Evolutionary conservation across 2,797 vertebrate genomes (phyloP).

Genomic region (Anas acuta): DNA sequence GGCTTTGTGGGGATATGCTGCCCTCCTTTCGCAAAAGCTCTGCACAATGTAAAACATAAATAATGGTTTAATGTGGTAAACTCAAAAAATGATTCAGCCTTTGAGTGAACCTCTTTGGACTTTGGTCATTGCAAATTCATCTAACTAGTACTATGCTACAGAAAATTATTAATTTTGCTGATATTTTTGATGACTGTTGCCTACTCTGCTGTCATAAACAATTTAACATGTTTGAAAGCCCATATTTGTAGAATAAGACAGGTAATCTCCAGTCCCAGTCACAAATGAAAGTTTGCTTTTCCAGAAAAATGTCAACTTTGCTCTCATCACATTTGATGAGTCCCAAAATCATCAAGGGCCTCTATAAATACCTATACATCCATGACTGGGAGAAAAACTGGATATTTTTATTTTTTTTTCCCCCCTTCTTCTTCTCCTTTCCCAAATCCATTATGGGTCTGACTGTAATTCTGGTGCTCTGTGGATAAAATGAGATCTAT

Average conservation of each 20-base stretch:
- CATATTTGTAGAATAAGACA: neutral
- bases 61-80: neutral
- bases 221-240: neutral
- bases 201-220: neutral
- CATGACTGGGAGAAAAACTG: neutral
- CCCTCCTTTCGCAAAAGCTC: neutral
- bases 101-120: neutral
- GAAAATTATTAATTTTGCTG: neutral
- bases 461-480: neutral
- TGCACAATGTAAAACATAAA: neutral
- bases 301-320: neutral
- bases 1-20: neutral
- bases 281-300: neutral
- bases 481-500: neutral
- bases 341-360: neutral
- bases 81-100: neutral
- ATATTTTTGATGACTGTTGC: neutral
- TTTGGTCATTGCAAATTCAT: neutral
- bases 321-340: neutral
- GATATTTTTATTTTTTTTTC: neutral
- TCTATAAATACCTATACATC: rapidly evolving
- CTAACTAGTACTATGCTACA: neutral
- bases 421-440: neutral
- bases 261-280: neutral
- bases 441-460: neutral